Percentiles rank a stretch among this genome's conserved stretches.
phyloP scores from a whole-genome alignment of 2,797 vertebrate genomes.

The Sparus aurata region DNA sequence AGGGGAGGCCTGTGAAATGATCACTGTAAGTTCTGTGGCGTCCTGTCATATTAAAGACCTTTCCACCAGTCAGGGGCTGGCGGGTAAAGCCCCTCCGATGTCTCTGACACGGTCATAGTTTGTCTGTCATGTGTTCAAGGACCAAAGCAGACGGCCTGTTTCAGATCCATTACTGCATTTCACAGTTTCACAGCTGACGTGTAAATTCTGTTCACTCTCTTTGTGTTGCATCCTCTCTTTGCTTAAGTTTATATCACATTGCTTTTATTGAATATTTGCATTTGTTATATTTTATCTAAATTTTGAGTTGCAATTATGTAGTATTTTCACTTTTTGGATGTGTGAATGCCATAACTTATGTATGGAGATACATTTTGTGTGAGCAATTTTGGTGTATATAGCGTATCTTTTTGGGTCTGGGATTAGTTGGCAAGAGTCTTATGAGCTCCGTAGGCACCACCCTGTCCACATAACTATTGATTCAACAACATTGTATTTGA shows the following conservation, averaged over 20 bases:
- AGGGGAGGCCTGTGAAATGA: conserved; percentile 37
- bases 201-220: conserved; percentile 46
- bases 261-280: conserved; percentile 53
- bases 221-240: conserved; percentile 41
- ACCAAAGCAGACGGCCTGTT: conserved; percentile 55
- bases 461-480: conserved; percentile 49
- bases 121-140: conserved; percentile 53
- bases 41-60: conserved; percentile 58
- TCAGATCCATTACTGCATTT: conserved; percentile 47
- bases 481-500: conserved; percentile 61
- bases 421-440: conserved; percentile 42
- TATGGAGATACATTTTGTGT: conserved; percentile 49
- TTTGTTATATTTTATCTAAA: conserved; percentile 56
- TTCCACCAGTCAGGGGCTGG: conserved; percentile 36
- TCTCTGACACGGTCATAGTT: conserved; percentile 40
- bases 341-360: conserved; percentile 64
- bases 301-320: conserved; percentile 48
- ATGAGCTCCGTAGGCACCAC: conserved; percentile 38
- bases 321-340: conserved; percentile 46
- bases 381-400: conserved; percentile 58
- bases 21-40: conserved; percentile 49
- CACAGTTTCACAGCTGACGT: conserved; percentile 50
- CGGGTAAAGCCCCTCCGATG: conserved; percentile 38
- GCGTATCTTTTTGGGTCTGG: conserved; percentile 43
- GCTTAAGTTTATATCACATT: conserved; percentile 43